A percentile compares a stretch with the other conserved stretches of the same genome.
These are phyloP conservation scores for Phataginus tetradactyla DNA, from an alignment of 2,797 vertebrate genomes.

Conservation along the genomic window DNA sequence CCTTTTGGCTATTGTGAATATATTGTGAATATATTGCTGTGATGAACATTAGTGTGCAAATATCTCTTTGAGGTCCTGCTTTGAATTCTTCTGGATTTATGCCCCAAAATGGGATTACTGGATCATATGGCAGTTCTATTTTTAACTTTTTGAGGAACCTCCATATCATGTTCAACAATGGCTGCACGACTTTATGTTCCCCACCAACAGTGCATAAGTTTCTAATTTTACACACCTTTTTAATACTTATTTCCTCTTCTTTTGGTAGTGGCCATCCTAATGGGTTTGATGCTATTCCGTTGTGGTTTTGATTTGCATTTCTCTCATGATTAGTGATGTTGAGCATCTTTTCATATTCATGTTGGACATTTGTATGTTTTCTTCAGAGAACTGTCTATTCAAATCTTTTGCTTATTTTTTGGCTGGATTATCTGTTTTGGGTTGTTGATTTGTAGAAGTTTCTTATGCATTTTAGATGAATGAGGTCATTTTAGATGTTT, in stretches of 20 bases:
- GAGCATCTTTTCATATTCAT: not conserved
- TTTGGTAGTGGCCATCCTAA: not conserved
- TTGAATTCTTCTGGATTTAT: not conserved
- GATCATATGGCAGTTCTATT: not conserved
- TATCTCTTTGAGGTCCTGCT: not conserved
- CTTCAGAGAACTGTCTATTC: not conserved
- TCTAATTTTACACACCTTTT: not conserved
- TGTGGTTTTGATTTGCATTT: slow-evolving; percentile 4
- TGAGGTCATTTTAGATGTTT: not conserved
- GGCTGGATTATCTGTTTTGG: not conserved
- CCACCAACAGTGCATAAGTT: not conserved
- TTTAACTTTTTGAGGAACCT: not conserved
- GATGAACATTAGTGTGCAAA: not conserved
- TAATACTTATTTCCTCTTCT: not conserved
- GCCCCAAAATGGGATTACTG: not conserved
- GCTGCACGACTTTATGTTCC: not conserved
- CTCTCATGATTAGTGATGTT: not conserved
- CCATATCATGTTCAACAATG: not conserved
- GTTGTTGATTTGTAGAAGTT: not conserved
- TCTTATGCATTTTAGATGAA: not conserved
- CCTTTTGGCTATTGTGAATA: not conserved
- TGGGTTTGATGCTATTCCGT: not conserved
- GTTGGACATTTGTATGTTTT: not conserved
- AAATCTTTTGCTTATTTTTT: not conserved
- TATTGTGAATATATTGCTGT: not conserved